These are phyloP conservation scores for Hydrolagus affinis DNA, from an alignment of 2,113 vertebrate species.

Conservation along the genomic window DNA sequence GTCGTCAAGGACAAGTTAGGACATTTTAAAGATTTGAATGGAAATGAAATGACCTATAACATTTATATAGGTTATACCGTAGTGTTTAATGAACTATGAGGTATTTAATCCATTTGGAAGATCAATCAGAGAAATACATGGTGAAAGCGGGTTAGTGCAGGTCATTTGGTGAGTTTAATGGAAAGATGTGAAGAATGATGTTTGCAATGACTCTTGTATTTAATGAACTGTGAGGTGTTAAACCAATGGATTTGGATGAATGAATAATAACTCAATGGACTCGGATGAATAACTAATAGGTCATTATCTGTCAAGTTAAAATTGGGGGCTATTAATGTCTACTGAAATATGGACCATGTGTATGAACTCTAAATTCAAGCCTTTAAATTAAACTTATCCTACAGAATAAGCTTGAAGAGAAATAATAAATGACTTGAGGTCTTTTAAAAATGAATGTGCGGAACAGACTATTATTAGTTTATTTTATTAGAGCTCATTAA, in stretches of 20 bases:
- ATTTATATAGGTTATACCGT: not conserved
- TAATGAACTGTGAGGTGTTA: not conserved
- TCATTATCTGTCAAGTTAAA: slow-evolving; percentile 10
- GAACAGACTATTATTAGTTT: not conserved
- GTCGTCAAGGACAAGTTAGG: not conserved
- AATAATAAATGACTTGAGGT: not conserved
- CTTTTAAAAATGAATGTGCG: not conserved
- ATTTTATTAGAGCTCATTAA: not conserved
- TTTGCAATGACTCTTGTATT: slow-evolving; percentile 6
- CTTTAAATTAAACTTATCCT: not conserved
- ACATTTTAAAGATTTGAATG: not conserved
- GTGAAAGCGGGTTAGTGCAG: not conserved
- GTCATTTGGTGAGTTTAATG: not conserved
- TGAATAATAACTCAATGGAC: not conserved
- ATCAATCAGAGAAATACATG: not conserved
- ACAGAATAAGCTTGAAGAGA: not conserved
- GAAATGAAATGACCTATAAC: not conserved
- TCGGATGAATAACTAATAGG: not conserved
- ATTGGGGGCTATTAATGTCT: not conserved
- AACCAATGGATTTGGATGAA: not conserved
- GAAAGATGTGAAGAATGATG: not conserved
- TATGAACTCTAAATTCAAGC: not conserved
- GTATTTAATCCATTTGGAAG: not conserved
- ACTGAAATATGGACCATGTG: not conserved
- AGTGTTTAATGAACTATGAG: not conserved